These are phyloP conservation scores for Alectura lathami DNA, from an alignment of 2,113 vertebrate species.

Conservation along the genomic window DNA sequence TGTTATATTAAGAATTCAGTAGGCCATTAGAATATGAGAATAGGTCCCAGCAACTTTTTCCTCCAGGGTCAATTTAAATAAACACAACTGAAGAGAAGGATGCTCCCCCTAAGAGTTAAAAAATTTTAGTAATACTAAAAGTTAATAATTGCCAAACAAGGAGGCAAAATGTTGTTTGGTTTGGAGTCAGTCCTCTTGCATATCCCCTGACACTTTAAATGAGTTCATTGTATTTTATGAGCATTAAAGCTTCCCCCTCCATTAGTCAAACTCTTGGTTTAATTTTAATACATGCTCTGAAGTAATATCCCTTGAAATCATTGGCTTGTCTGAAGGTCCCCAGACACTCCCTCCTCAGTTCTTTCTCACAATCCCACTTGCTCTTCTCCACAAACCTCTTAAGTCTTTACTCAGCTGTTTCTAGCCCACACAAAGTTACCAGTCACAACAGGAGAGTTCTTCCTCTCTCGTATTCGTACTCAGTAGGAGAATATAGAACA, in stretches of 20 bases:
- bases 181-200: background rate
- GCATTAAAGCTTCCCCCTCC: background rate
- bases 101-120: background rate
- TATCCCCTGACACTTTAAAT: slow-evolving; percentile 12
- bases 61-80: background rate
- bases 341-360: background rate
- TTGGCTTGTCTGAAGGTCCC: background rate
- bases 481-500: background rate
- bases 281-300: slow-evolving; percentile 10
- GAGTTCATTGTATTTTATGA: slow-evolving; percentile 33
- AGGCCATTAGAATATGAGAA: background rate
- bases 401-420: background rate
- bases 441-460: background rate
- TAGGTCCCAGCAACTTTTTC: background rate
- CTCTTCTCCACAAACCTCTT: background rate
- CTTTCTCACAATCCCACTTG: background rate
- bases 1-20: background rate
- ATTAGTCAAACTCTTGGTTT: slow-evolving; percentile 1
- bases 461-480: background rate
- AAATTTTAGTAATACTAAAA: slow-evolving; percentile 3
- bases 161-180: background rate
- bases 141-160: slow-evolving; percentile 26
- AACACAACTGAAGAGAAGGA: background rate
- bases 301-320: slow-evolving; percentile 14
- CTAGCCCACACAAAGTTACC: background rate